Evolutionary conservation across 2,888 invertebrate species (phyloP).

Genomic region (Idaea straminata): DNA sequence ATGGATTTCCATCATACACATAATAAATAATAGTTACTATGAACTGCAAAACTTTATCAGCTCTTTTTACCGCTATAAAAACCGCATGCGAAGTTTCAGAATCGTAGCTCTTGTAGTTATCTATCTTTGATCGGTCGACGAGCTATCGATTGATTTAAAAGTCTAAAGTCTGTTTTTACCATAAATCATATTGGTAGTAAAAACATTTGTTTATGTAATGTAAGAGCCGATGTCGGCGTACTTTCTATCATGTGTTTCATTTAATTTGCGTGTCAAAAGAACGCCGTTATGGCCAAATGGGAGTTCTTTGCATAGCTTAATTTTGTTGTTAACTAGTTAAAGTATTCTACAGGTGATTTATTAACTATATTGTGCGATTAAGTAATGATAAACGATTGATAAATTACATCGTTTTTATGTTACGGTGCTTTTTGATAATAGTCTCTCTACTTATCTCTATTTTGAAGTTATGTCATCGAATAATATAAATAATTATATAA

Average conservation of each 20-base stretch:
- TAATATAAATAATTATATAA: no score
- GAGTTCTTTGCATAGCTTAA: conserved; percentile 23
- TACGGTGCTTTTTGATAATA: no score
- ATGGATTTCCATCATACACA: background rate
- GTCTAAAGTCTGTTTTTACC: background rate
- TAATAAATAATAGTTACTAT: background rate
- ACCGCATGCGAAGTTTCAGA: no score
- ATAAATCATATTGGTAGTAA: conserved; percentile 24
- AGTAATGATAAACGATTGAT: background rate
- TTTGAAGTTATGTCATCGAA: no score
- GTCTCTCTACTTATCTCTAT: no score
- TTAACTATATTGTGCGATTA: conserved; percentile 1
- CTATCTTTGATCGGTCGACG: background rate
- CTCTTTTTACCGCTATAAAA: no score
- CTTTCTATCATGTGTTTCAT: conserved; percentile 35
- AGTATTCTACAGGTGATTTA: conserved; percentile 4
- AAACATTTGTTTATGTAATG: conserved; percentile 27
- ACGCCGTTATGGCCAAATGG: conserved; percentile 25
- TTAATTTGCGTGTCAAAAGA: conserved; percentile 32
- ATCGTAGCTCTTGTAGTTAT: no score
- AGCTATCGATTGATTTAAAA: background rate
- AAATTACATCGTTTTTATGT: no score
- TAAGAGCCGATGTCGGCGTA: conserved; percentile 19
- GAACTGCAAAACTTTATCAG: background rate
- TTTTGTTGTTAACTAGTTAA: conserved; percentile 24